Evolutionary conservation across 64 coral and sea anemone genomes (phyloP).

Genomic region (Pocillopora damicornis): DNA sequence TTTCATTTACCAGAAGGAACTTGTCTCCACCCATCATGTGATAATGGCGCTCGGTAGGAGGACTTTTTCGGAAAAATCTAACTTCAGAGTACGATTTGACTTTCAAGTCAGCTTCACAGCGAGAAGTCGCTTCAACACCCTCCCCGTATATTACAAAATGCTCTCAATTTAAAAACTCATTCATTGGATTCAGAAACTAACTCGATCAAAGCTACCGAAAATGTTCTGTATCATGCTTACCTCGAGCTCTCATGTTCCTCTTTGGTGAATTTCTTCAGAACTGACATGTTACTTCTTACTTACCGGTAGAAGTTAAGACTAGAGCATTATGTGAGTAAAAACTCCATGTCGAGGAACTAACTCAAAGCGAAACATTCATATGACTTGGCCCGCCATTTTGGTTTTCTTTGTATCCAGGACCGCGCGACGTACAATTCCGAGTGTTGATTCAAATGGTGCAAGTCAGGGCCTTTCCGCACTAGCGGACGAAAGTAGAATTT

Average conservation of each 20-base stretch:
- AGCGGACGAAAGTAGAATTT: too few relatives aligned
- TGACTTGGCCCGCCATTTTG: constrained; percentile 5
- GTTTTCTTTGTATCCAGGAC: background rate
- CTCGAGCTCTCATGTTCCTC: background rate
- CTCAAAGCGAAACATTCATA: background rate
- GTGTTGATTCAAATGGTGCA: background rate
- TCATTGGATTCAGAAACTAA: background rate
- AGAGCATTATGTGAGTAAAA: background rate
- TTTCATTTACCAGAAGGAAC: too few relatives aligned
- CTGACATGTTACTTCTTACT: constrained; percentile 19
- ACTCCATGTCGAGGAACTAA: background rate
- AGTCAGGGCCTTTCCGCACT: too few relatives aligned
- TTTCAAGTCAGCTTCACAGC: too few relatives aligned
- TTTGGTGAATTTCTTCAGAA: constrained; percentile 10
- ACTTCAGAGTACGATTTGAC: too few relatives aligned
- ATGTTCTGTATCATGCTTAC: background rate
- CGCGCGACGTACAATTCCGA: background rate
- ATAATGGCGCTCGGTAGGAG: too few relatives aligned
- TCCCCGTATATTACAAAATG: too few relatives aligned
- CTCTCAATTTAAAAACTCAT: background rate
- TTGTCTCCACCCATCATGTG: too few relatives aligned
- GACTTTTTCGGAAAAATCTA: too few relatives aligned
- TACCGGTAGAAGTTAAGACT: background rate
- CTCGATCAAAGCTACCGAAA: background rate
- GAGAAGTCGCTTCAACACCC: too few relatives aligned